Base-by-base conservation (phyloP, 2,797 vertebrate species). In the Microctenopoma lineatum region DNA sequence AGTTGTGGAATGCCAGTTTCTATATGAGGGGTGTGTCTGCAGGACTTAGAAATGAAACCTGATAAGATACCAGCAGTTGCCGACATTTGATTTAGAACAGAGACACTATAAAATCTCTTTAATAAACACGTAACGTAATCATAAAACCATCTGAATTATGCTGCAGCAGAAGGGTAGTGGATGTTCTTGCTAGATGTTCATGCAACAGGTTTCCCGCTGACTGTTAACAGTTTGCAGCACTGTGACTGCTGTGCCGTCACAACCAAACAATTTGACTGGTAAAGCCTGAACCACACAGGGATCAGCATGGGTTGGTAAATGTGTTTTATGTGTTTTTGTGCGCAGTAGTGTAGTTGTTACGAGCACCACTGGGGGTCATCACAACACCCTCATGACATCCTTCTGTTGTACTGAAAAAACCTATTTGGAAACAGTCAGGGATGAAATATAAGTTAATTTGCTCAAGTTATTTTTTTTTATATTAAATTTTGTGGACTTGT, bases 351-450 rank as follows among this genome's bases (percentile, higher is more conserved):
- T 62, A 88, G 68, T 79, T 77, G 56, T 8, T 18, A 39, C 38
- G 2, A 38, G 12, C 12, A 38, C 84, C 87, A 89, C 80, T 76
- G 18, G 90, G 76, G 85, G 89, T 80, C 89, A 92, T 86, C 62
- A 88, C 36, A 83, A 34, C 56, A 8, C 44, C 13, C 10, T 46
- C 45, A 65, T 46, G 59, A 18, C 55, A 18, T 3, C 26, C 60
- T 15, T 66, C 8, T n/a, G 18, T 66, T 42, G 29, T 18, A 25
- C 36, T 50, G 3, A 26, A 21, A 25, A 29, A 38, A 41, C 38
- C n/a, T 7, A 32, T 32, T 32, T 32, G 29, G 29, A 32, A 45
- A 1, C 13, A 15, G 38, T 10, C 46, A 32, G 7, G 14, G 7
- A 32, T 26, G 7, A 14, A 34, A 52, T 21, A 9, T 0, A 16